Percentiles rank a stretch among this genome's conserved stretches.
These are phyloP conservation scores for Pyxicephalus adspersus DNA, from an alignment of 2,113 vertebrate species.

Conservation along the genomic window DNA sequence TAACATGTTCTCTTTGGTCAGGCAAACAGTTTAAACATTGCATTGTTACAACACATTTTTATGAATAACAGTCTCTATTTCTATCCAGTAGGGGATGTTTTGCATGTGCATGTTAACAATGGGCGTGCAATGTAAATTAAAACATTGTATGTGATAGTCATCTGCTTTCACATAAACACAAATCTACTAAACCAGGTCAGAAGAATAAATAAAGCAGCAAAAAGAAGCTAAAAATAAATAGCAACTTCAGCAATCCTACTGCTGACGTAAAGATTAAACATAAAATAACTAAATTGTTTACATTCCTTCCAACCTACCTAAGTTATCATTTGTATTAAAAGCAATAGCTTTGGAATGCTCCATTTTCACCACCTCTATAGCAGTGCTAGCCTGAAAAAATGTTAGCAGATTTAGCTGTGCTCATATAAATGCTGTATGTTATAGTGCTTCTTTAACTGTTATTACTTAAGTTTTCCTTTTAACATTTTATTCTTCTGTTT, in stretches of 20 bases:
- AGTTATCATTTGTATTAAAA: conserved; percentile 12
- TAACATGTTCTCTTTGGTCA: too few species aligned
- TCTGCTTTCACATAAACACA: neutral
- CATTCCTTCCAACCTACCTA: neutral
- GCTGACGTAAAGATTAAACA: neutral
- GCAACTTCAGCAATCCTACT: neutral
- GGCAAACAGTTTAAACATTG: neutral
- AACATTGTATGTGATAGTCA: neutral
- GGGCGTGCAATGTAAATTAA: neutral
- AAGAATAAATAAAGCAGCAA: neutral
- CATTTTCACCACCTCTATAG: conserved; percentile 17
- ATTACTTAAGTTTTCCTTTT: conserved; percentile 9
- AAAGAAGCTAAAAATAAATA: conserved; percentile 9
- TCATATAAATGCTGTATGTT: conserved; percentile 18
- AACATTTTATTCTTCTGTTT: conserved; percentile 55
- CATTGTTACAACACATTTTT: neutral
- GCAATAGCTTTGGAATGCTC: neutral
- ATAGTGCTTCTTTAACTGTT: neutral
- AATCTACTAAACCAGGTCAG: conserved; percentile 9
- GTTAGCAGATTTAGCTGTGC: neutral
- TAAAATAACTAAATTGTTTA: neutral
- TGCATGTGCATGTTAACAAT: neutral
- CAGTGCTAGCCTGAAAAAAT: neutral
- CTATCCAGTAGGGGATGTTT: neutral
- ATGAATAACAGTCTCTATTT: neutral